phyloP scores from a whole-genome alignment of 2,888 invertebrate species.

The Imbricaverruca yamaguchii region DNA sequence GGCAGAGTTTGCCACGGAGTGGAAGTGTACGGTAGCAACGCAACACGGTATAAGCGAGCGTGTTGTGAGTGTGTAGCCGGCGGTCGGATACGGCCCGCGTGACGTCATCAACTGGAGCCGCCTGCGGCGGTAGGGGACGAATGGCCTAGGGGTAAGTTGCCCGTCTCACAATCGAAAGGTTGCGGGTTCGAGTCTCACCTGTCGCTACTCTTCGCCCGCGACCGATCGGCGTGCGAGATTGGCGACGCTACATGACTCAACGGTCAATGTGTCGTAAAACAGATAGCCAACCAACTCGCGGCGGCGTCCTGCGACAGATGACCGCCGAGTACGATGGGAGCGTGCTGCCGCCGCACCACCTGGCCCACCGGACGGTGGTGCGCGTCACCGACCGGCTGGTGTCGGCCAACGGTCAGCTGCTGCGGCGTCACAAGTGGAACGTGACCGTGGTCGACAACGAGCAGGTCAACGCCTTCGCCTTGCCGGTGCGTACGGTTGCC shows the following conservation, averaged over 20 bases:
- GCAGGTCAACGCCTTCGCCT: constrained; percentile 49
- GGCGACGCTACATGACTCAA: no score
- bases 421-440: constrained; percentile 46
- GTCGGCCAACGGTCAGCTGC: constrained; percentile 46
- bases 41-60: no score
- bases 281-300: no score
- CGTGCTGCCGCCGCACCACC: constrained; percentile 41
- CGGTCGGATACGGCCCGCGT: no score
- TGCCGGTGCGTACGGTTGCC: constrained; percentile 43
- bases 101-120: neutral
- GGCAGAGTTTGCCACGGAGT: no score
- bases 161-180: no score
- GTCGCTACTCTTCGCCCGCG: no score
- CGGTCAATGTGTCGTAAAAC: no score
- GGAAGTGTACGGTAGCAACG: neutral
- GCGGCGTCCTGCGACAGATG: constrained; percentile 20
- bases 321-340: constrained; percentile 36
- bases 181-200: no score
- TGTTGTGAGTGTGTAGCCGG: neutral
- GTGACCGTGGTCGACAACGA: constrained; percentile 45
- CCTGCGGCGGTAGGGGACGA: no score
- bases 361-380: constrained; percentile 41
- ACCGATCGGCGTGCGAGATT: no score
- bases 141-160: no score
- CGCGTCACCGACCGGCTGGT: constrained; percentile 43